Conservation (phyloP, 2,888 invertebrate genomes). For the Nipponacmea schrenckii region DNA sequence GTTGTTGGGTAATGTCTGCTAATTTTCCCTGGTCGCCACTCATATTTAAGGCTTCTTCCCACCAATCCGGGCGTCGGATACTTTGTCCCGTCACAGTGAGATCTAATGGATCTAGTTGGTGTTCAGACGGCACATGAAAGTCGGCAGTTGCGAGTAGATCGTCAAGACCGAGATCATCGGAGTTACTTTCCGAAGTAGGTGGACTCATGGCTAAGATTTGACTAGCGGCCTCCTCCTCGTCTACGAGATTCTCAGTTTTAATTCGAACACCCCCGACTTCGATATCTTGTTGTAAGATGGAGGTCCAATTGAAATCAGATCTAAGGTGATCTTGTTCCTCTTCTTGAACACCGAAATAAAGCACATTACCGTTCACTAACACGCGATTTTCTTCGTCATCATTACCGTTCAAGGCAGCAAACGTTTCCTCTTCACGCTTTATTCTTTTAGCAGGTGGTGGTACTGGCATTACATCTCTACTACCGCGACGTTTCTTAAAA, state of each 20-base stretch:
- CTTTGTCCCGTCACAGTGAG: conserved; percentile 63
- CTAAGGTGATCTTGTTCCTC: conserved; percentile 47
- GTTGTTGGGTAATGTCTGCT: conserved; percentile 31
- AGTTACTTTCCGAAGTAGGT: conserved; percentile 60
- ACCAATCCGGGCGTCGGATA: conserved; percentile 67
- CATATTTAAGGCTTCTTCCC: conserved; percentile 53
- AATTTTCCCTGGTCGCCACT: conserved; percentile 16
- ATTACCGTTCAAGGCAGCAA: conserved; percentile 31
- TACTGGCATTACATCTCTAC: conserved; percentile 46
- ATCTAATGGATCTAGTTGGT: conserved; percentile 56
- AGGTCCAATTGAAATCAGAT: conserved; percentile 64
- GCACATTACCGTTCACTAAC: conserved; percentile 35
- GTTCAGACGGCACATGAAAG: conserved; percentile 46
- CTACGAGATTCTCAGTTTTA: conserved; percentile 62
- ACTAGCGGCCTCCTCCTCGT: conserved; percentile 42
- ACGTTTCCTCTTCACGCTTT: conserved; percentile 49
- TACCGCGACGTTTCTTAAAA: conserved; percentile 72
- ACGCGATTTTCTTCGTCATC: conserved; percentile 28
- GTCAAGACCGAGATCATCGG: conserved; percentile 60
- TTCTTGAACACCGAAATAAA: conserved; percentile 43
- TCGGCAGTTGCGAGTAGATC: conserved; percentile 54
- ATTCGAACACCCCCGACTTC: conserved; percentile 61
- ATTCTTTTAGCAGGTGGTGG: conserved; percentile 44
- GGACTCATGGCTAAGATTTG: conserved; percentile 61
- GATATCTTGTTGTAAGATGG: conserved; percentile 64